Conservation (phyloP, 2,113 vertebrate genomes). For the Spermophilus dauricus region DNA sequence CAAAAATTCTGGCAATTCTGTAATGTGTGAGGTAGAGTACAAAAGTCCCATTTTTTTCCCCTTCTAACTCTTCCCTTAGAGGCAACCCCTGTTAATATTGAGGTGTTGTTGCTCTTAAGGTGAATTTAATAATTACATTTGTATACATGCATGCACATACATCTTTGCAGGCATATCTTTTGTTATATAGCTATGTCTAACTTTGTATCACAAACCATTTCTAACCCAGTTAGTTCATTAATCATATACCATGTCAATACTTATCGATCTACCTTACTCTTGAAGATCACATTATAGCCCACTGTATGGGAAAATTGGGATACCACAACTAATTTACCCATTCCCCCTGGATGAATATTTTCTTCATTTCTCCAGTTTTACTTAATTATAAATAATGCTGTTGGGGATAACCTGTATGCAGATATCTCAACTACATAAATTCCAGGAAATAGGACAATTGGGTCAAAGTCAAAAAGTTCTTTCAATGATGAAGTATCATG, state of each 20-base stretch:
- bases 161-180: slow-evolving; percentile 5
- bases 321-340: neutral
- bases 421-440: neutral
- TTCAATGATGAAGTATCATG: neutral
- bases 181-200: neutral
- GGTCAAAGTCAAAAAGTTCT: neutral
- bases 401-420: neutral
- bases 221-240: neutral
- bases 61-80: neutral
- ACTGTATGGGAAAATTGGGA: neutral
- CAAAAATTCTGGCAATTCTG: neutral
- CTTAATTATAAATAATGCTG: neutral
- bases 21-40: neutral
- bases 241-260: neutral
- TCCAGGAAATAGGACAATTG: slow-evolving; percentile 7
- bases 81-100: neutral
- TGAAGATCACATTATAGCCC: neutral
- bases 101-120: neutral
- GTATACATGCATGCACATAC: neutral
- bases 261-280: neutral
- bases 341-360: neutral
- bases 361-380: slow-evolving; percentile 21
- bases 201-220: neutral
- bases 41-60: neutral
- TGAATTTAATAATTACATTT: slow-evolving; percentile 13